Base-by-base conservation (phyloP, 2,888 invertebrate species). In the Metallyticus violacea region DNA sequence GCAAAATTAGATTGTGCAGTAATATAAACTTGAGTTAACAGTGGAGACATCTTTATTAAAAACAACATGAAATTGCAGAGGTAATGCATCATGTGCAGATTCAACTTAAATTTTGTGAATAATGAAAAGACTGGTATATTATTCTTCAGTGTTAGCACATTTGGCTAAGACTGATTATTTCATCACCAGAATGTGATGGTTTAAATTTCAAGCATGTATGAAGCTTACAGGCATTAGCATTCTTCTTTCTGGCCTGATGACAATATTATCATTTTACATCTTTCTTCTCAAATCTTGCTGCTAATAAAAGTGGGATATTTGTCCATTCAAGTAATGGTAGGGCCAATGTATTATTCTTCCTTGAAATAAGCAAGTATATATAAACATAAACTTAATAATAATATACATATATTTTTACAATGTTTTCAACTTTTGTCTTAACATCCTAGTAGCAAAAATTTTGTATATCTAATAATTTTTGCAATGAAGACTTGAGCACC, bases 341-440 rank as follows among this genome's bases (percentile, higher is more conserved):
- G 82, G 62, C 62, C 62, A 25, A 80, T 62, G 9, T 62, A 62
- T 62, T 62, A 62, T 30, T 82, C 82, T 82, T 82, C 82, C 82
- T 40, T 26, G 81, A 81, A 15, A 81, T 26, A 80, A n/a, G n/a
- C n/a, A n/a, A n/a, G 26, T 81, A 25, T 81, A 26, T 81, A 62
- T 15, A 62, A 9, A 62, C 22, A 62, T 62, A 62, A 62, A 62
- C 40, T 15, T 62, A 62, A 62, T 62, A 62, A 62, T 40, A n/a
- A 40, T 80, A 80, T 80, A 81, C 82, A 82, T 82, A 76, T 82
- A 82, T 82, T 62, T 80, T 82, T 82, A 26, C 26, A 29, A 26
- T 62, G 62, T 15, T 6, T 82, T 26, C 25, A 76, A 40, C 27
- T 82, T 82, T 81, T 26, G 7, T 26, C 27, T 82, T 82, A 62